Percentiles rank a stretch among this genome's conserved stretches.
Conservation (phyloP, 2,797 vertebrate genomes). For the Tokudaia tokunoshimensis region DNA sequence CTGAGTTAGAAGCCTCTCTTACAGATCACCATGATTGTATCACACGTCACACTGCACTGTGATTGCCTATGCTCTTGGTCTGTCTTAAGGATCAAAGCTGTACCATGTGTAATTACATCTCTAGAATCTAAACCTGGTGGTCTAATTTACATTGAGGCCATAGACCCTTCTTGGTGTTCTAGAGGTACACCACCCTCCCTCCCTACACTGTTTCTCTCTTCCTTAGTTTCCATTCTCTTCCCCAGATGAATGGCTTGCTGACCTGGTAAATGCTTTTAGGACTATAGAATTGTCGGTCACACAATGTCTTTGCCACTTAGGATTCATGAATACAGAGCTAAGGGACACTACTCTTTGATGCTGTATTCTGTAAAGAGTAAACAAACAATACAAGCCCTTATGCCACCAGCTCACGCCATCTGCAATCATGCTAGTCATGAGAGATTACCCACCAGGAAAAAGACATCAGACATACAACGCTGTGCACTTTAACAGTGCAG, state of each 20-base stretch:
- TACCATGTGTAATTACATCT: background rate
- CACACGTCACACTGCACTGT: background rate
- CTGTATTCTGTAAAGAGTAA: background rate
- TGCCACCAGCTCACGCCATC: background rate
- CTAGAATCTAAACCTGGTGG: background rate
- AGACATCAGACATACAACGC: background rate
- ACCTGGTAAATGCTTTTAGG: background rate
- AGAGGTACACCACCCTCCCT: background rate
- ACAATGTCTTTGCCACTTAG: background rate
- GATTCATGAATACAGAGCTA: background rate
- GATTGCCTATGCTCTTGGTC: background rate
- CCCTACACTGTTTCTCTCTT: background rate
- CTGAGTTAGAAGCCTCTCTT: background rate
- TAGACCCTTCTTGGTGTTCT: background rate
- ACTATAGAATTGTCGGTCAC: background rate
- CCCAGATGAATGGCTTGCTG: background rate
- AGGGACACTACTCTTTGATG: background rate
- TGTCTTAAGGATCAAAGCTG: background rate
- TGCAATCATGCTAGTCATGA: background rate
- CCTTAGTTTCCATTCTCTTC: background rate
- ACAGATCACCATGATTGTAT: background rate
- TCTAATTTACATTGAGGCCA: background rate
- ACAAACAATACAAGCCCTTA: background rate
- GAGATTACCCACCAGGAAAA: background rate
- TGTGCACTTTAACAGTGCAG: background rate